Conservation (phyloP, 2,888 invertebrate genomes). For the Drosophila hamatofila region DNA sequence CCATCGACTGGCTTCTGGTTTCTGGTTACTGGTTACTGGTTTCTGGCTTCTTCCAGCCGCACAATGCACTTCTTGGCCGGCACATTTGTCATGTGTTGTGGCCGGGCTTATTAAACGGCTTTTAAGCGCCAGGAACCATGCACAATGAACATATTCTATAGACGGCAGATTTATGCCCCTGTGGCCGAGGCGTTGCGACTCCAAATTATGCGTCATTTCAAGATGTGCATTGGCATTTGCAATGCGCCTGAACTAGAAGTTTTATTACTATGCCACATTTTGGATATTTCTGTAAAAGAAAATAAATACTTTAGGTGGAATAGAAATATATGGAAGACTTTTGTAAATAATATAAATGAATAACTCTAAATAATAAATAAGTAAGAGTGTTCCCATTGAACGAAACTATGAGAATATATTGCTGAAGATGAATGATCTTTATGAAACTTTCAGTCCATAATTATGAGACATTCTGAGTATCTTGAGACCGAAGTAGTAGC, state of each 20-base stretch:
- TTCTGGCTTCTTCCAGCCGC: conserved; percentile 14
- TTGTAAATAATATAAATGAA: background rate
- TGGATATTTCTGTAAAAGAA: no score
- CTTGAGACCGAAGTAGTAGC: no score
- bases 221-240: conserved; percentile 7
- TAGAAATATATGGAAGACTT: background rate
- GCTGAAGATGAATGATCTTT: no score
- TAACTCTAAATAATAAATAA: background rate
- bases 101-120: conserved; percentile 75
- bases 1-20: no score
- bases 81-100: conserved; percentile 72
- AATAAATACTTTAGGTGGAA: background rate
- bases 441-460: no score
- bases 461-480: no score
- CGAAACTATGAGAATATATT: background rate
- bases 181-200: conserved; percentile 22
- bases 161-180: conserved; percentile 60
- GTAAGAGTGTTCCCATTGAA: background rate
- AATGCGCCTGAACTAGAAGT: background rate
- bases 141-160: conserved; percentile 61
- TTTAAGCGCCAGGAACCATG: conserved; percentile 63
- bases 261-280: background rate
- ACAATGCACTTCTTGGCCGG: conserved; percentile 53
- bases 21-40: conserved; percentile 5
- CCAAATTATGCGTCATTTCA: conserved; percentile 61